Base-by-base conservation (phyloP, 2,113 vertebrate genomes). In the Datnioides undecimradiatus region DNA sequence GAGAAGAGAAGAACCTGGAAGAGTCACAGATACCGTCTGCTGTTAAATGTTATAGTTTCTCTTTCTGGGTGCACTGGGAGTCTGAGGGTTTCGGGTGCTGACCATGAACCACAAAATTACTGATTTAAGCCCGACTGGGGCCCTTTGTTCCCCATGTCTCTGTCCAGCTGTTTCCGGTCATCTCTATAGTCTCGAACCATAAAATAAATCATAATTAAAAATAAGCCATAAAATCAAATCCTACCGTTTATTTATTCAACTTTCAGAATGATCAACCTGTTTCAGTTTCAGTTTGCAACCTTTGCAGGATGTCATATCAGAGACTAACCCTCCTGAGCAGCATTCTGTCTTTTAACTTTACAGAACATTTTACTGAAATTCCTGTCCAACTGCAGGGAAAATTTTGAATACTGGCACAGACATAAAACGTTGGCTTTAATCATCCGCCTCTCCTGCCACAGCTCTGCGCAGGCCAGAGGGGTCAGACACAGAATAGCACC, bases 321-420 rank as follows among this genome's bases (percentile, higher is more conserved):
- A 46, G 63, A 45, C 16, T 19, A 38, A 52, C 12, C 19, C 5
- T 6, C 14, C n/a, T 21, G 25, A 40, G 51, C 41, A 52, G 40
- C 12, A 6, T n/a, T 34, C 55, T 45, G 3, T 66, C 13, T 52
- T 49, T 27, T 8, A 45, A 46, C 55, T 62, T 55, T 52, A 36
- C 34, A 3, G n/a, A 60, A 43, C 43, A 43, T 52, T 19, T 54
- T 3, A 27, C 19, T 43, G 3, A 64, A 33, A 64, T 33, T 49
- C 5, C 16, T 57, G 11, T 21, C 9, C 23, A 75, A 38, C 10
- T 67, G 54, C 31, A 41, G n/a, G 14, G 2, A 34, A 76, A 63
- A 74, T 57, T 57, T 19, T 17, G 27, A 76, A 66, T 49, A 33
- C 12, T 72, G 72, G 60, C 77, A 73, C 25, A 68, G 8, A 54